A percentile compares a stretch with the other conserved stretches of the same genome.
Conservation (phyloP, 92 coral and sea anemone genomes). For the Heteractis magnifica region DNA sequence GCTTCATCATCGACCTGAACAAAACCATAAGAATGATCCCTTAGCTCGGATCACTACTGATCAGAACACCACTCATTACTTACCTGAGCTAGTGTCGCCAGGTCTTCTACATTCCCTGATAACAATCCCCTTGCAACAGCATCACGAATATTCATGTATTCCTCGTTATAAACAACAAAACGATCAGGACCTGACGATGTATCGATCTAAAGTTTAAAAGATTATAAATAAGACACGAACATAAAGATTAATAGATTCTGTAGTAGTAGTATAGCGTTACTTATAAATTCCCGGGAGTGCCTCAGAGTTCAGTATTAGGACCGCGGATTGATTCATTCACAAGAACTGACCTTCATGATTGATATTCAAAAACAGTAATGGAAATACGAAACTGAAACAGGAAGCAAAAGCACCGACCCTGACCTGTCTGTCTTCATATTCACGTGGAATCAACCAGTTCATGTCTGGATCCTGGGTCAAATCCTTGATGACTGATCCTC, state of each 20-base stretch:
- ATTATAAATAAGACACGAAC: neutral
- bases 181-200: constrained; percentile 58
- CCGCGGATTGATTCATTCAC: neutral
- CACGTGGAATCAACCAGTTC: constrained; percentile 71
- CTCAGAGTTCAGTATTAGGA: neutral
- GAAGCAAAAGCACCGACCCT: too few species aligned
- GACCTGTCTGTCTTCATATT: constrained; percentile 14
- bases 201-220: constrained; percentile 32
- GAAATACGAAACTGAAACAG: neutral
- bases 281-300: neutral
- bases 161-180: constrained; percentile 63
- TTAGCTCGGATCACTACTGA: too few species aligned
- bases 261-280: neutral
- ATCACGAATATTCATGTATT: constrained; percentile 63
- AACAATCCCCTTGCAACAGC: constrained; percentile 59
- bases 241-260: neutral
- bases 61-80: neutral
- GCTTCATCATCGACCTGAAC: neutral
- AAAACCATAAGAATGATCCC: constrained; percentile 5
- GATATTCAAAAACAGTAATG: neutral
- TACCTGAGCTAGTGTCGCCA: constrained; percentile 50
- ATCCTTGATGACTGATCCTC: constrained; percentile 54
- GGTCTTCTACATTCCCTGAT: constrained; percentile 41
- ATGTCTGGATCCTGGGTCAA: constrained; percentile 44
- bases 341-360: too few species aligned